Conservation (phyloP, 2,797 vertebrate genomes). For the Diplodus puntazzo region DNA sequence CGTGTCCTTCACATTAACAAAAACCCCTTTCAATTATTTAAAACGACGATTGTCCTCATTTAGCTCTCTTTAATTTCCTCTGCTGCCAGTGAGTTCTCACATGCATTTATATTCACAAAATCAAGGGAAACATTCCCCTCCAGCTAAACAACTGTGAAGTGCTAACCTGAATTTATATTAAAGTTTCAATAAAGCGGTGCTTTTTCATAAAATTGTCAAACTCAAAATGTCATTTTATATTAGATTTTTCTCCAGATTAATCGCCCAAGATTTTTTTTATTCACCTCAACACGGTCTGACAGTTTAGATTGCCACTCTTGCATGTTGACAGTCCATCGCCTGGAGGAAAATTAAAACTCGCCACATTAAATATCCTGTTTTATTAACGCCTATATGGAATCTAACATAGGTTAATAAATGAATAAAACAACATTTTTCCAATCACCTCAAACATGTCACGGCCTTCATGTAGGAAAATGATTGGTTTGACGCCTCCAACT, state of each 20-base stretch:
- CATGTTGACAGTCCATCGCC: constrained; percentile 67
- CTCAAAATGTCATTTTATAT: constrained; percentile 48
- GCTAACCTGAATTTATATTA: constrained; percentile 40
- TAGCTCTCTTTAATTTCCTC: not conserved
- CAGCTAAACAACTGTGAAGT: constrained; percentile 15
- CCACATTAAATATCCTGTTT: constrained; percentile 63
- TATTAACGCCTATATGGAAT: constrained; percentile 57
- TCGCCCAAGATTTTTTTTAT: constrained; percentile 21
- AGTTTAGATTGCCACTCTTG: constrained; percentile 60
- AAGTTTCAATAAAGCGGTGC: constrained; percentile 40
- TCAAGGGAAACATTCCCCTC: constrained; percentile 26
- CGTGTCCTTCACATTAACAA: constrained; percentile 9
- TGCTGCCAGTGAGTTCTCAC: not conserved
- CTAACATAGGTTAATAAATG: constrained; percentile 52
- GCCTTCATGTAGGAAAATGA: constrained; percentile 72
- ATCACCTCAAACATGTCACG: constrained; percentile 63
- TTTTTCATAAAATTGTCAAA: constrained; percentile 59
- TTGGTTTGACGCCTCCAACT: constrained; percentile 70
- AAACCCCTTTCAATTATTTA: not conserved
- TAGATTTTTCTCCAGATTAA: constrained; percentile 51
- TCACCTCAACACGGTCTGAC: constrained; percentile 47
- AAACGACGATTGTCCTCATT: constrained; percentile 10
- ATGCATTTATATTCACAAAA: constrained; percentile 18
- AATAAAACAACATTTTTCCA: constrained; percentile 59
- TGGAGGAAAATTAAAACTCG: constrained; percentile 64